These are phyloP conservation scores for Ephydatia muelleri DNA, from an alignment of 37 sponge, comb jelly and placozoan species.

Conservation along the genomic window DNA sequence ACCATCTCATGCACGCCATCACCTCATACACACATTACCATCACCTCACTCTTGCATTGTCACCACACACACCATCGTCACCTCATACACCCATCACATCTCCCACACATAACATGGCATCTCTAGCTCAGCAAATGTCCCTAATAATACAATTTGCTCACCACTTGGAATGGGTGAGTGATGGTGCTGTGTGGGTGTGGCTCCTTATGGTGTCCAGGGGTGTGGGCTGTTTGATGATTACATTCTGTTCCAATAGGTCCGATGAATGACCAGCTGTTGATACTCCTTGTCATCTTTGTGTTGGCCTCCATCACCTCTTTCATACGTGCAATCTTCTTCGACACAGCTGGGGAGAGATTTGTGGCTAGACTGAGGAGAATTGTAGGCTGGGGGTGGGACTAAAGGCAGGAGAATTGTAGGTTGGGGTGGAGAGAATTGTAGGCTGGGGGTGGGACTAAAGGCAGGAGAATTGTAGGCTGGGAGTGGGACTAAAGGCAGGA, in stretches of 20 bases:
- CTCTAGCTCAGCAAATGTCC: not conserved
- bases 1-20: too few relatives aligned
- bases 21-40: too few relatives aligned
- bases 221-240: not conserved
- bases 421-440: too few relatives aligned
- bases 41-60: too few relatives aligned
- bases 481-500: too few relatives aligned
- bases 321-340: constrained; percentile 62
- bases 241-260: constrained; percentile 7
- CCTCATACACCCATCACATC: too few relatives aligned
- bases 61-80: too few relatives aligned
- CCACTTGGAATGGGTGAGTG: not conserved
- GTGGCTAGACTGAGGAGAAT: constrained; percentile 72
- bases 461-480: too few relatives aligned
- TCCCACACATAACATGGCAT: too few relatives aligned
- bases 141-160: not conserved
- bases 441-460: too few relatives aligned
- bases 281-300: constrained; percentile 63
- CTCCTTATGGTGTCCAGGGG: too few relatives aligned
- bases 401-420: not conserved
- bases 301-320: constrained; percentile 53
- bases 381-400: constrained; percentile 31
- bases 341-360: constrained; percentile 74
- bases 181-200: not conserved
- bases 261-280: constrained; percentile 58